A percentile compares a stretch with the other conserved stretches of the same genome.
Evolutionary conservation across 64 coral and sea anemone species (phyloP).

Genomic region (Catalaphyllia jardinei): DNA sequence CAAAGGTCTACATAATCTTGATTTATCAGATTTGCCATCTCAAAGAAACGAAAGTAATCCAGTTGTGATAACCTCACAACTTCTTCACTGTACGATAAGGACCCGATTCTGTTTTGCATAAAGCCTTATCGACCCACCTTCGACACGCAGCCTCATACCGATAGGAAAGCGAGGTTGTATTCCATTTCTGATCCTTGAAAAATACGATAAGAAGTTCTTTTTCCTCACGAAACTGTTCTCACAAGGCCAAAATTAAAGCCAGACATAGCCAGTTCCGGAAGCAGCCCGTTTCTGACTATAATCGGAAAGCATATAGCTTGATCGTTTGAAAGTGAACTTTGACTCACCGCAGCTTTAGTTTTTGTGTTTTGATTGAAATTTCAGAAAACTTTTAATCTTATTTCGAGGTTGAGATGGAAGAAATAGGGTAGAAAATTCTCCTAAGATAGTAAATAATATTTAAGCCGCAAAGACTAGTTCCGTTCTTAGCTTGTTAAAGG

Average conservation of each 20-base stretch:
- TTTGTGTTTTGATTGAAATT: not conserved
- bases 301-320: not conserved
- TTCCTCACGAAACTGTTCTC: not conserved
- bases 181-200: not conserved
- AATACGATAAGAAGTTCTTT: constrained; percentile 4
- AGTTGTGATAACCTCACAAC: constrained; percentile 26
- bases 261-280: not conserved
- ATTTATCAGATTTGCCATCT: constrained; percentile 20
- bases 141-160: not conserved
- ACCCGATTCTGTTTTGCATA: constrained; percentile 3
- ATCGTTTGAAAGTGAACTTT: not conserved
- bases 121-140: not conserved
- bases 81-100: constrained; percentile 17
- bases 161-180: not conserved
- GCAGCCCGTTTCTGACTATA: not conserved
- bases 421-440: not conserved
- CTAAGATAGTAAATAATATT: too few relatives aligned
- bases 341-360: not conserved
- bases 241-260: not conserved
- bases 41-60: not conserved
- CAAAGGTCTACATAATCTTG: not conserved
- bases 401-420: not conserved
- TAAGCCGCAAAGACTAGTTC: not conserved
- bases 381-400: not conserved
- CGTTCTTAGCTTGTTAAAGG: not conserved